Percentiles rank a stretch among this genome's conserved stretches.
Conservation (phyloP, 2,888 invertebrate species). For the Brachypalpus laphriformis region DNA sequence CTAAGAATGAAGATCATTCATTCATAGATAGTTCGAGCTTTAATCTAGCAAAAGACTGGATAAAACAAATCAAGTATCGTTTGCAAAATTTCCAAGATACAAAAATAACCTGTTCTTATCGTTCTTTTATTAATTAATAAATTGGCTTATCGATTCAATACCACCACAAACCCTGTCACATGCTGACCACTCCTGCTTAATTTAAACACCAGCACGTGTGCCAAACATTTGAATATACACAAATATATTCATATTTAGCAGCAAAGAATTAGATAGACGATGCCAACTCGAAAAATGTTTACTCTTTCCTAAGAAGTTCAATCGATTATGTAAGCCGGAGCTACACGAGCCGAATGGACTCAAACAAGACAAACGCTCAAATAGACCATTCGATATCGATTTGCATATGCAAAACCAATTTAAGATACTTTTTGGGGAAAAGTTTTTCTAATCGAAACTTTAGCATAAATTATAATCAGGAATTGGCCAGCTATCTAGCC, state of each 20-base stretch:
- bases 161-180: background rate
- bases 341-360: conserved; percentile 13
- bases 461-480: conserved; percentile 36
- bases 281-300: background rate
- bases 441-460: conserved; percentile 1
- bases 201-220: conserved; percentile 7
- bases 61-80: background rate
- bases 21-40: background rate
- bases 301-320: conserved; percentile 8
- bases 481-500: conserved; percentile 12
- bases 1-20: background rate
- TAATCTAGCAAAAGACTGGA: background rate
- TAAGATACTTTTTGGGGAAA: conserved; percentile 9
- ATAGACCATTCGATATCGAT: conserved; percentile 2
- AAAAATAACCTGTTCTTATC: conserved; percentile 13
- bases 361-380: background rate
- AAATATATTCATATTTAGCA: background rate
- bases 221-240: background rate
- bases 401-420: conserved; percentile 24
- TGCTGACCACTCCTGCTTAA: background rate
- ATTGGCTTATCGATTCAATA: background rate
- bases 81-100: background rate
- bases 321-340: conserved; percentile 26
- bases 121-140: background rate
- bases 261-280: background rate